Base-by-base conservation (phyloP, 2,888 invertebrate genomes). In the Clistopyga incitator region DNA sequence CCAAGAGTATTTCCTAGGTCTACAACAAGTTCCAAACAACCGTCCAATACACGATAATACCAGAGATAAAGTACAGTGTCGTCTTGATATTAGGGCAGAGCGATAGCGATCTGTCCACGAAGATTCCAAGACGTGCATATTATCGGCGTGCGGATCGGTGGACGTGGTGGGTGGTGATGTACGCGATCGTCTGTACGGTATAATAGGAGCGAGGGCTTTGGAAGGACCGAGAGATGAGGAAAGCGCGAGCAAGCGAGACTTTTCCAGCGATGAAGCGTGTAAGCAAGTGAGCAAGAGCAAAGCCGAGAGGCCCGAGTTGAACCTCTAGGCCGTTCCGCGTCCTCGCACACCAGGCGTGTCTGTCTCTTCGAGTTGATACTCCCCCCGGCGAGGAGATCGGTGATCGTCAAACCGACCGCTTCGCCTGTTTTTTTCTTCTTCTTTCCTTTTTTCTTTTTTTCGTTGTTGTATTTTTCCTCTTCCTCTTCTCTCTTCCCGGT, bases 321-420 rank as follows among this genome's bases (percentile, higher is more conserved):
- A 90, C 89, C 91, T 90, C 90, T 89, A 89, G 90, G 89, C 89
- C 92, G 92, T 92, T 92, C 92, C 92, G 92, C 92, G 91, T 92
- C 92, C 92, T 91, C 91, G 92, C 91, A 91, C 92, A 92, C 86
- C 90, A 89, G 91, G 90, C 89, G 90, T 90, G 90, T 90, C 89
- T 88, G 88, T 88, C 87, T 85, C 86, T 86, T 87, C 82, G 82
- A 86, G 61, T 82, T 75, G 84, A 84, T 86, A 84, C 85, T 85
- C 85, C 84, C 75, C 72, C 78, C 68, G 71, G 85, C 72, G 71
- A 78, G 78, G 80, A 86, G 82, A 86, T 84, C 85, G 84, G 85
- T 81, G 82, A 84, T 85, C 85, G 81, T 82, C 84, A 82, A 78
- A 76, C 71, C 74, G 61, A 81, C 78, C 74, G 59, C 84, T 78